Base-by-base conservation (phyloP, 2,797 vertebrate species). In the Parambassis ranga region DNA sequence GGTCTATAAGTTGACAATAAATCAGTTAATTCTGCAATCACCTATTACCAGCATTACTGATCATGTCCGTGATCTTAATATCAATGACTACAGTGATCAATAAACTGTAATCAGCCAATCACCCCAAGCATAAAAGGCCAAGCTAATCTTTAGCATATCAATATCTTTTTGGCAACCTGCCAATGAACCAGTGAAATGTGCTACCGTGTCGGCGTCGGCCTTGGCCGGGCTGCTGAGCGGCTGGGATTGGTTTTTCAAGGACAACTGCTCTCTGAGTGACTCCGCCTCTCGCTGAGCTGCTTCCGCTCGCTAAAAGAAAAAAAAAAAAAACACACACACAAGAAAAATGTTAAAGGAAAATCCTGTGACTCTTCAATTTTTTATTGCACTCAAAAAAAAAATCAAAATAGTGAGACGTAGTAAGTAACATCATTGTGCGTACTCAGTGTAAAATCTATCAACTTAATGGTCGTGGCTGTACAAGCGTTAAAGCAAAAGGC, bases 221-320 rank as follows among this genome's bases (percentile, higher is more conserved):
- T 95, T 94, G 90, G 92, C 91, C 69, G 95, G 95, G 1, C 95
- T 94, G 77, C 93, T 89, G 71, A 93, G 92, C 48, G 94, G 95
- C 71, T 95, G 93, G 87, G 95, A 96, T 92, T 95, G 95, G 93
- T 94, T 94, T 69, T 92, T 93, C 10, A 93, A 95, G 0, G 93
- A 94, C 86, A 98, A 93, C 90, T 97, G 96, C 84, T 96, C 96
- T 87, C 92, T 90, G 82, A 98, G 92, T 80, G 94, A 89, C 87
- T 95, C 95, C 14, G 93, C 93, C 83, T 99, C 96, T 85, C 97
- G 93, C 89, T 98, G 95, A 42, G 96, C 94, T 69, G 94, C 92
- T 83, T 99, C 97, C 85, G 94, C 96, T 92, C 95, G 96, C 97
- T 99, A 93, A 10, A 71, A 71, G 49, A 37, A 78, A 56, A 43